phyloP scores from a whole-genome alignment of 2,113 vertebrate species.

The Felis chaus region DNA sequence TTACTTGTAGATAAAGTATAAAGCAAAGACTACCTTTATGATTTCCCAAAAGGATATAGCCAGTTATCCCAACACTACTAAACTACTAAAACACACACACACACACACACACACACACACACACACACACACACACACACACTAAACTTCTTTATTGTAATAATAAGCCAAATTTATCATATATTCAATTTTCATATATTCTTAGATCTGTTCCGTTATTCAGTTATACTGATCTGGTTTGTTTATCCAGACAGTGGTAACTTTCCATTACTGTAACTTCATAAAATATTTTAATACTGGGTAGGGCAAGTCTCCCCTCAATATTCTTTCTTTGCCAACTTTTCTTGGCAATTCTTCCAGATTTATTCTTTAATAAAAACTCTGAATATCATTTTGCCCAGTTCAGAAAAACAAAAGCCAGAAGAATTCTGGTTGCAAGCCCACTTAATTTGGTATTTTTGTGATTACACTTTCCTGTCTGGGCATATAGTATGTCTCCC shows the following conservation, averaged over 20 bases:
- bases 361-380: conserved; percentile 9
- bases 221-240: neutral
- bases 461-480: neutral
- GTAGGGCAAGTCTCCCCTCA: neutral
- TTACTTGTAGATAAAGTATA: neutral
- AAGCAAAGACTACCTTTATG: neutral
- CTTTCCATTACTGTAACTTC: neutral
- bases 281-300: neutral
- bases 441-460: neutral
- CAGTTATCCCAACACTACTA: neutral
- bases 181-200: neutral
- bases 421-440: neutral
- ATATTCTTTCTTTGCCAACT: neutral
- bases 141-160: neutral
- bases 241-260: neutral
- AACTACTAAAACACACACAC: neutral
- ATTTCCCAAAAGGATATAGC: neutral
- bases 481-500: neutral
- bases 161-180: neutral
- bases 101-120: too few species aligned
- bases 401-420: neutral
- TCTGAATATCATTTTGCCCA: neutral
- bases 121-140: neutral
- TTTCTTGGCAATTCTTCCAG: neutral
- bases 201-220: neutral